Evolutionary conservation across 1,140 invertebrate species (phyloP).

Genomic region (Doryteuthis pealeii): DNA sequence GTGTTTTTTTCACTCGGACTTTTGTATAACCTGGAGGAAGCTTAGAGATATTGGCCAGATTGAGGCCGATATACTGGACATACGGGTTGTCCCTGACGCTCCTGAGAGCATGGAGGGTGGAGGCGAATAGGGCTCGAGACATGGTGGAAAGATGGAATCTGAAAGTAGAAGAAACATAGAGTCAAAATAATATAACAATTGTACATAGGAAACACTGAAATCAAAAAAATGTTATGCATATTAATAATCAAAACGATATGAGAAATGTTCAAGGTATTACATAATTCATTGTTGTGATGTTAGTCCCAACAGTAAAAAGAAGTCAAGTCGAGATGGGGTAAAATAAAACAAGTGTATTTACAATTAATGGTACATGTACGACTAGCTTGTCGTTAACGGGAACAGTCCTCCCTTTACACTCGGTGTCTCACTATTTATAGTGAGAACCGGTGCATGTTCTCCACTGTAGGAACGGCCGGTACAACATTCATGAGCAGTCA

Average conservation of each 20-base stretch:
- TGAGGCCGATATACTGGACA: constrained; percentile 37
- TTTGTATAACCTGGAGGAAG: constrained; percentile 23
- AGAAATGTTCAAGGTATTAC: too few relatives aligned
- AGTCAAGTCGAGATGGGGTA: too few relatives aligned
- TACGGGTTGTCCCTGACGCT: constrained; percentile 38
- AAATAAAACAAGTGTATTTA: not conserved
- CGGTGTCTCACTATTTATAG: too few relatives aligned
- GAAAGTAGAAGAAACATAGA: constrained; percentile 2
- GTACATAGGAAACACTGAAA: not conserved
- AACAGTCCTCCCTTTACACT: too few relatives aligned
- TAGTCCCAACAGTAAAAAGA: too few relatives aligned
- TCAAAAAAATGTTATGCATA: not conserved
- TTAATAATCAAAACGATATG: not conserved
- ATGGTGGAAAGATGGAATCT: constrained; percentile 29
- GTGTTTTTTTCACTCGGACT: constrained; percentile 67
- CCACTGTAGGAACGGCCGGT: too few relatives aligned
- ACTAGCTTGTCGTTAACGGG: too few relatives aligned
- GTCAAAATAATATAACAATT: not conserved
- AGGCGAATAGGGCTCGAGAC: constrained; percentile 48
- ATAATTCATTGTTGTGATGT: too few relatives aligned
- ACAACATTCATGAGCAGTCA: too few relatives aligned
- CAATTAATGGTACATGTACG: too few relatives aligned
- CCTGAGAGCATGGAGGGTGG: constrained; percentile 42
- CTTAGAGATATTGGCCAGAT: constrained; percentile 27
- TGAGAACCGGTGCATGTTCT: too few relatives aligned